Evolutionary conservation across 2,797 vertebrate genomes (phyloP).

Genomic region (Anomalospiza imberbis): DNA sequence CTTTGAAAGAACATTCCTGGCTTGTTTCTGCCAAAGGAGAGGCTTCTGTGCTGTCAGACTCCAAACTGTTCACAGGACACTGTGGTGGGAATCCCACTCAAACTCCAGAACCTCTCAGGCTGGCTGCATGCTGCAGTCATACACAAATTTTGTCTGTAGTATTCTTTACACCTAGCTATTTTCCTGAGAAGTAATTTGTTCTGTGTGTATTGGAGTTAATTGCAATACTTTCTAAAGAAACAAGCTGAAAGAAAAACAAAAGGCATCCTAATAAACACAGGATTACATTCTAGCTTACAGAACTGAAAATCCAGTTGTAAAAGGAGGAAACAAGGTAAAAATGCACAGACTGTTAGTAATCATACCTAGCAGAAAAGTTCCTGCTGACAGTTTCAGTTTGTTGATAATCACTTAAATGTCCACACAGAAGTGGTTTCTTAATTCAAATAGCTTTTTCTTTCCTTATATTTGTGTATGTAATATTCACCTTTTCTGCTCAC

Average conservation of each 20-base stretch:
- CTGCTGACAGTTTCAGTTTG: background rate
- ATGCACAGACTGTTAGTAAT: background rate
- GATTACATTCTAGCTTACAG: background rate
- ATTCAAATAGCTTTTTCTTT: background rate
- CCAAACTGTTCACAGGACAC: background rate
- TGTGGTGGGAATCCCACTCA: background rate
- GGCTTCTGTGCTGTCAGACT: background rate
- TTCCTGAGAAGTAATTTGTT: background rate
- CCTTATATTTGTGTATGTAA: background rate
- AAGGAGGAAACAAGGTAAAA: background rate
- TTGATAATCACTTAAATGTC: background rate
- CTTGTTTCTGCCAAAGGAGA: background rate
- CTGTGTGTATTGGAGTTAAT: background rate
- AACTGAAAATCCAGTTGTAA: background rate
- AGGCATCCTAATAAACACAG: background rate
- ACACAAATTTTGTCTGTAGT: background rate
- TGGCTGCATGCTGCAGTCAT: background rate
- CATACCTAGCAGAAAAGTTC: background rate
- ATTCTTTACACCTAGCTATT: background rate
- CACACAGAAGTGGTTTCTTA: background rate
- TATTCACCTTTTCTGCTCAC: background rate
- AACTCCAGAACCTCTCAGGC: background rate
- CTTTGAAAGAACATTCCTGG: background rate
- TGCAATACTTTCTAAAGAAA: background rate
- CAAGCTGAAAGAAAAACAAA: background rate